Base-by-base conservation (phyloP, 2,113 vertebrate species). In the Cepphus grylle region DNA sequence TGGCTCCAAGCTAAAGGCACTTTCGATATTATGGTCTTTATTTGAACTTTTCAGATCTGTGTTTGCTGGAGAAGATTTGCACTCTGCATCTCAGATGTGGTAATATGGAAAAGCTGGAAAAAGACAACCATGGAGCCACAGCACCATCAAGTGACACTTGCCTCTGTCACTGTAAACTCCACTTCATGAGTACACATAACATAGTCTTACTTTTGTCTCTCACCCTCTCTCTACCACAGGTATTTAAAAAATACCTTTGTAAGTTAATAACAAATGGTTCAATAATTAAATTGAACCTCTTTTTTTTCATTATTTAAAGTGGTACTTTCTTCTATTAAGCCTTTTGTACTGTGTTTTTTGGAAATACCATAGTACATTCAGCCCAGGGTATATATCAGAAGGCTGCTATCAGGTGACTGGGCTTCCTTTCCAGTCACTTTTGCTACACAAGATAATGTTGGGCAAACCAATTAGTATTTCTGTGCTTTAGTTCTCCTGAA, bases 121-220 rank as follows among this genome's bases (percentile, higher is more conserved):
- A 85, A 58, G 83, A 18, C 18, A 94, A 52, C 8, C 63, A 95
- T 69, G 69, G 96, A 94, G 49, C 94, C 88, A 97, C 94, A 97
- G 96, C 97, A 97, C 96, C 97, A 95, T 96, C 95, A 94, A 96
- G 95, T 95, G 96, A 96, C 92, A 74, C 81, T 55, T 83, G 81
- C 55, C 32, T 95, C 83, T 55, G 62, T 70, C 70, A 49, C 30
- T 56, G 17, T 53, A 84, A 81, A 40, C 19, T 58, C 38, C 32
- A 27, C 11, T 72, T 23, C 45, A 47, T 16, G 17, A 56, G 26
- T 19, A 34, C 13, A 55, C 1, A 5, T 26, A 27, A 58, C 15
- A 23, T 15, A 55, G 29, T 47, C 49, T n/a, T 40, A 19, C 5
- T 34, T 72, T 11, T 30, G 15, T 53, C 12, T 89, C 18, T 81